Evolutionary conservation across 1,140 invertebrate species (phyloP).

Genomic region (Anadara kagoshimensis): DNA sequence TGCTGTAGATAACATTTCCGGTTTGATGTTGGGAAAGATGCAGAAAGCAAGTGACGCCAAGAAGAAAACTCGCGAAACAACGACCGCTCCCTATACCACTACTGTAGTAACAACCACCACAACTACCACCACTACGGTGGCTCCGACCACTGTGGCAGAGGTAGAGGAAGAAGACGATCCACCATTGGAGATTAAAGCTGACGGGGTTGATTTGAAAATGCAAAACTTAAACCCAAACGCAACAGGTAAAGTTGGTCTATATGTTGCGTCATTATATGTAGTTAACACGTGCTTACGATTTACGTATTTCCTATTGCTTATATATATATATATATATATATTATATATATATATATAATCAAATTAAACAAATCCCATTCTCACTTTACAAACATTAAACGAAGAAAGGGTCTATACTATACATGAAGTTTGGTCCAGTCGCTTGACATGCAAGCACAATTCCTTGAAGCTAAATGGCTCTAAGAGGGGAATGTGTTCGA

Average conservation of each 20-base stretch:
- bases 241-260: slow-evolving; percentile 13
- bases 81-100: not conserved
- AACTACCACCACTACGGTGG: not conserved
- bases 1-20: slow-evolving; percentile 29
- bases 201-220: slow-evolving; percentile 46
- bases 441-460: too few species aligned
- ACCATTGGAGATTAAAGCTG: slow-evolving; percentile 39
- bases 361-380: too few species aligned
- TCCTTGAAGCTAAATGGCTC: too few species aligned
- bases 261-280: not conserved
- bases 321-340: too few species aligned
- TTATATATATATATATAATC: too few species aligned
- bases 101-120: not conserved
- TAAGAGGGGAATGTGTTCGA: too few species aligned
- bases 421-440: too few species aligned
- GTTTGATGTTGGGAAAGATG: slow-evolving; percentile 35
- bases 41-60: slow-evolving; percentile 18
- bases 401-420: too few species aligned
- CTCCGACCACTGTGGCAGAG: not conserved
- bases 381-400: too few species aligned
- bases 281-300: not conserved
- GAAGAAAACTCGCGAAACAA: slow-evolving; percentile 10
- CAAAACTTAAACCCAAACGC: slow-evolving; percentile 44
- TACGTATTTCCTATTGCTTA: too few species aligned
- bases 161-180: slow-evolving; percentile 33